Percentiles rank a stretch among this genome's conserved stretches.
phyloP scores from a whole-genome alignment of 2,113 vertebrate genomes.

The Leucosticte australis region DNA sequence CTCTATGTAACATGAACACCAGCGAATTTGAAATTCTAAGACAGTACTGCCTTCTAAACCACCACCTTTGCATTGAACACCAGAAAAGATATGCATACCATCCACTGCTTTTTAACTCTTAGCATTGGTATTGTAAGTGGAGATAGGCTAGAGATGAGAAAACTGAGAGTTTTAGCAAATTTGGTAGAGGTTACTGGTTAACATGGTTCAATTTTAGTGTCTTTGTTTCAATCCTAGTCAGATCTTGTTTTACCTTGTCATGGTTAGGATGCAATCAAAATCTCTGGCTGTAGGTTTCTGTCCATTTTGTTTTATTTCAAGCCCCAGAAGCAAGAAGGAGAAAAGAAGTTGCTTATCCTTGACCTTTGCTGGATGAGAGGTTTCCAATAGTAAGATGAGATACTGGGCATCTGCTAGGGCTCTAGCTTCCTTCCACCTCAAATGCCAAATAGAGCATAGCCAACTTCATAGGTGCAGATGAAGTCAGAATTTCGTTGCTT shows the following conservation, averaged over 20 bases:
- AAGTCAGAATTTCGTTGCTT: background rate
- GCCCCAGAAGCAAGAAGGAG: background rate
- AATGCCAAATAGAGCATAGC: background rate
- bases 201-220: background rate
- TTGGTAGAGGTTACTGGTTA: background rate
- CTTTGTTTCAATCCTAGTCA: constrained; percentile 7
- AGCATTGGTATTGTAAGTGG: background rate
- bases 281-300: background rate
- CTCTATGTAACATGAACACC: constrained; percentile 75
- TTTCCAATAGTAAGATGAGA: background rate
- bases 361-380: background rate
- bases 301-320: background rate
- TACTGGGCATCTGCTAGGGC: background rate
- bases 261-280: constrained; percentile 1
- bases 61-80: constrained; percentile 67
- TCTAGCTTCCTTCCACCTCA: background rate
- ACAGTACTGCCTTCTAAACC: constrained; percentile 68
- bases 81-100: constrained; percentile 10
- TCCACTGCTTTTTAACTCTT: constrained; percentile 21
- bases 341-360: background rate
- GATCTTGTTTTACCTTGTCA: background rate
- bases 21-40: constrained; percentile 80
- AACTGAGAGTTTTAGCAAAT: background rate
- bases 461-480: background rate
- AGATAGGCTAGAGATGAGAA: constrained; percentile 11